Conservation (phyloP, 2,888 invertebrate genomes). For the Caenorhabditis sulstoni region DNA sequence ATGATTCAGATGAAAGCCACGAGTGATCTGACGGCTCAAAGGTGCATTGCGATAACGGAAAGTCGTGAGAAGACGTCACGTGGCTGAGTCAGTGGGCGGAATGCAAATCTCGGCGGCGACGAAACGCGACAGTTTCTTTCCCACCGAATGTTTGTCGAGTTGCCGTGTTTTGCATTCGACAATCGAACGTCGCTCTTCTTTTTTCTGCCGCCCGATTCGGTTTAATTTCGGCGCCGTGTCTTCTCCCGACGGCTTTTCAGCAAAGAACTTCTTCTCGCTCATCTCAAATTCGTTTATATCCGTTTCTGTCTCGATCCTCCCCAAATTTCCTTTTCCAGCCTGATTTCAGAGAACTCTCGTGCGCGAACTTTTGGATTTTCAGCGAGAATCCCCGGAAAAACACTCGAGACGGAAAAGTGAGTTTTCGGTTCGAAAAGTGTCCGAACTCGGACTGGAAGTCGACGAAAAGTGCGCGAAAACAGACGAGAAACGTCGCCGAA, state of each 20-base stretch:
- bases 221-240: constrained; percentile 23
- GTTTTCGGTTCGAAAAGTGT: constrained; percentile 4
- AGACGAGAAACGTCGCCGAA: neutral
- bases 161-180: constrained; percentile 3
- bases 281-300: constrained; percentile 34
- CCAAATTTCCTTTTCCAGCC: constrained; percentile 20
- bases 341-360: neutral
- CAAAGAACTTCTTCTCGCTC: constrained; percentile 11
- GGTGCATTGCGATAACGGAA: neutral
- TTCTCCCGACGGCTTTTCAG: constrained; percentile 6
- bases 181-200: neutral
- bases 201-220: neutral
- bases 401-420: neutral
- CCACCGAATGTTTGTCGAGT: constrained; percentile 7
- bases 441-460: neutral
- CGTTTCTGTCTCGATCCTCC: constrained; percentile 12
- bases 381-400: neutral
- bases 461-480: constrained; percentile 7
- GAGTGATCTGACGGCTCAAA: neutral
- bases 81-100: constrained; percentile 9
- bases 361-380: too few relatives aligned
- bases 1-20: neutral
- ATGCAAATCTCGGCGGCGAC: neutral
- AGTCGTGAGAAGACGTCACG: neutral
- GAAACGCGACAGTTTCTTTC: neutral